phyloP scores from a whole-genome alignment of 2,113 vertebrate genomes.

The Dromaius novaehollandiae region DNA sequence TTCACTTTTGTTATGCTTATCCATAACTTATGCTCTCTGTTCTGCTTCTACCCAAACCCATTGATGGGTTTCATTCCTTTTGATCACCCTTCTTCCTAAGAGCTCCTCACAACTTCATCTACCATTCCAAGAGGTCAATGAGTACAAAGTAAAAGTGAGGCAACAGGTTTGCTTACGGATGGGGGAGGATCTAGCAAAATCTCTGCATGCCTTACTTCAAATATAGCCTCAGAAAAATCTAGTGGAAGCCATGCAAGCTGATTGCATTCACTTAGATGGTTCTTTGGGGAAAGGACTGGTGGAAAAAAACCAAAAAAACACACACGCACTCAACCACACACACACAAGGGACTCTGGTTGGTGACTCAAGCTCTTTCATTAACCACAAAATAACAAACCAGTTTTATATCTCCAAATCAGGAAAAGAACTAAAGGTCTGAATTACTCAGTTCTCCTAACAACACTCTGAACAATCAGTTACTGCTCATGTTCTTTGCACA shows the following conservation, averaged over 20 bases:
- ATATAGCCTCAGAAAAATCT: background rate
- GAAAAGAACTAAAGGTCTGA: constrained; percentile 2
- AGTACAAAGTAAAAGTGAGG: background rate
- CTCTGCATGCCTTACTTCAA: background rate
- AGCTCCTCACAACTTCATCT: background rate
- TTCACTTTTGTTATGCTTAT: background rate
- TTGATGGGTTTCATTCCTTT: background rate
- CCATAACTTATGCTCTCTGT: background rate
- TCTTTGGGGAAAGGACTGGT: background rate
- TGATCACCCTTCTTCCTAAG: background rate
- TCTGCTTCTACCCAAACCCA: background rate
- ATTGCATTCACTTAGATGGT: background rate
- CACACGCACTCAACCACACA: background rate
- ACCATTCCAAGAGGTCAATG: background rate
- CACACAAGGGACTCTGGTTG: background rate
- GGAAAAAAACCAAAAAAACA: background rate
- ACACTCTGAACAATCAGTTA: background rate
- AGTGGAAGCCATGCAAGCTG: background rate
- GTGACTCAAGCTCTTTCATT: background rate
- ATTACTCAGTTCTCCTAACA: background rate
- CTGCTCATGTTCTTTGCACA: background rate
- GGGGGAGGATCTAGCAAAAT: background rate
- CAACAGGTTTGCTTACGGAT: background rate
- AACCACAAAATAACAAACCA: background rate
- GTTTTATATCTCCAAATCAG: background rate